These are phyloP conservation scores for Clunio marinus DNA, from an alignment of 2,888 invertebrate genomes.

Conservation along the genomic window DNA sequence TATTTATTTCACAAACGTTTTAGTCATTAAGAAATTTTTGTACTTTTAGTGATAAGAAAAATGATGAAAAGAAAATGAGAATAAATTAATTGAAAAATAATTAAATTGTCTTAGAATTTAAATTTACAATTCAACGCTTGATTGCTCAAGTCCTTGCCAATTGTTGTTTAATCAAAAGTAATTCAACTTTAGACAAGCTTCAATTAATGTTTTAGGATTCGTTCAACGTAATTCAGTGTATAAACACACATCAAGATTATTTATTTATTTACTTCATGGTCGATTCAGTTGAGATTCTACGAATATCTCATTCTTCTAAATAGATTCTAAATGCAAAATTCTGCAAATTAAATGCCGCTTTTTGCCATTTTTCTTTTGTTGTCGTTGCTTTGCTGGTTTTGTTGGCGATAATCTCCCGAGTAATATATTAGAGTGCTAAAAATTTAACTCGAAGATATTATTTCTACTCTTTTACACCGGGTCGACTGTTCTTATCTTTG, in stretches of 20 bases:
- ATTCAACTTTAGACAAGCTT: not conserved
- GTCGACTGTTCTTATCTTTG: not conserved
- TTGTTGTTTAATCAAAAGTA: not conserved
- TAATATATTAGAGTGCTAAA: slow-evolving; percentile 35
- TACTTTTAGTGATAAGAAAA: slow-evolving; percentile 2
- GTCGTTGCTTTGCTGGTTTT: not conserved
- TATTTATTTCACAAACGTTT: slow-evolving; percentile 3
- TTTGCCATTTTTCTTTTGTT: not conserved
- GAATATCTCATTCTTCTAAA: not conserved
- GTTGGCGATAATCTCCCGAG: not conserved
- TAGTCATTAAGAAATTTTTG: slow-evolving; percentile 1
- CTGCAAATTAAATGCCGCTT: not conserved
- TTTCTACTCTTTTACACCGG: not conserved
- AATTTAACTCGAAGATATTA: slow-evolving; percentile 24
- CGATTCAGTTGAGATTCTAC: not conserved
- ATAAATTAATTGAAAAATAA: slow-evolving; percentile 2
- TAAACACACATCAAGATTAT: slow-evolving; percentile 31
- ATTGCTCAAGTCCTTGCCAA: not conserved
- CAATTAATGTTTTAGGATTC: not conserved
- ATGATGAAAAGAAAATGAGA: not conserved
- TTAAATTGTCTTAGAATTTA: not conserved
- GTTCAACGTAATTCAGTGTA: slow-evolving; percentile 25
- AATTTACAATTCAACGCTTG: not conserved
- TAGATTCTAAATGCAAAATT: slow-evolving; percentile 1
- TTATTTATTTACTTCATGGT: slow-evolving; percentile 16